Conservation (phyloP, 2,113 vertebrate genomes). For the Strix aluco region DNA sequence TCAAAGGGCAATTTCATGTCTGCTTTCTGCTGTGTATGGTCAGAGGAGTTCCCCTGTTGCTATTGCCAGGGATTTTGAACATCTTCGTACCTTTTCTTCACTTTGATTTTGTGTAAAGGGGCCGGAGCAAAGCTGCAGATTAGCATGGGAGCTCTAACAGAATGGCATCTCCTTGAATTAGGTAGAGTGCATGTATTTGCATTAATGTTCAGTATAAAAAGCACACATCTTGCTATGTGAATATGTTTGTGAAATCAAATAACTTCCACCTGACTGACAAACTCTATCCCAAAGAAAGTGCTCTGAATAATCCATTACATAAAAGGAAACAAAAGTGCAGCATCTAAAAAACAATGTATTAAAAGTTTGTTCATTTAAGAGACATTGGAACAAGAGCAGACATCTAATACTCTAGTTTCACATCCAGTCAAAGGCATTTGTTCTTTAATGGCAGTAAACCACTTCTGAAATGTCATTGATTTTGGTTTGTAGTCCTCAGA, state of each 20-base stretch:
- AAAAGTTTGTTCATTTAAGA: conserved; percentile 22
- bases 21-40: neutral
- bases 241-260: conserved; percentile 27
- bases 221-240: neutral
- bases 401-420: neutral
- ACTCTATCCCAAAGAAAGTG: conserved; percentile 6
- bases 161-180: neutral
- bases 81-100: neutral
- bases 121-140: neutral
- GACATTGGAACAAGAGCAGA: neutral
- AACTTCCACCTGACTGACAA: conserved; percentile 41
- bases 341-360: neutral
- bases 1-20: neutral
- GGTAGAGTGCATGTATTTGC: conserved; percentile 24
- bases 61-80: neutral
- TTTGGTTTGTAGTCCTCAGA: neutral
- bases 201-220: conserved; percentile 37
- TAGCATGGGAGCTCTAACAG: neutral
- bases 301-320: conserved; percentile 25
- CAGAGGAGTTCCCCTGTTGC: neutral
- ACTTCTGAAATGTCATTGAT: conserved; percentile 13
- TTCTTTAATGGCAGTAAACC: neutral
- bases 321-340: conserved; percentile 7
- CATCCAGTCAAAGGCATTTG: neutral
- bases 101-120: neutral